Evolutionary conservation across 2,888 invertebrate species (phyloP).

Genomic region (Copidosoma aretas): DNA sequence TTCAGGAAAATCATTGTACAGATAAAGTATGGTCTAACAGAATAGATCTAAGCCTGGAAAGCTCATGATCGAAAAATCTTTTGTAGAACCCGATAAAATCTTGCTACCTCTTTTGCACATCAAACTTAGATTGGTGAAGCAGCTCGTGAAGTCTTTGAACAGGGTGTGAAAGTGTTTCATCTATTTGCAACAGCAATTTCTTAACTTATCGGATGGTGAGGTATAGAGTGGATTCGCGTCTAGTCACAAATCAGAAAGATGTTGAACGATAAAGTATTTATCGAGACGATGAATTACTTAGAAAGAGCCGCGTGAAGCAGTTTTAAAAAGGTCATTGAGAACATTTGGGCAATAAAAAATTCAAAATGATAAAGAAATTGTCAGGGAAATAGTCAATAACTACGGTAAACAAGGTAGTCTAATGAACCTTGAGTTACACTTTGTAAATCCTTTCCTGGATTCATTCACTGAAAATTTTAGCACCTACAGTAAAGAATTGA

Average conservation of each 20-base stretch:
- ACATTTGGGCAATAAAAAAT: constrained; percentile 39
- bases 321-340: constrained; percentile 17
- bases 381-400: constrained; percentile 41
- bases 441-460: constrained; percentile 44
- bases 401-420: constrained; percentile 38
- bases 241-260: not conserved
- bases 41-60: constrained; percentile 9
- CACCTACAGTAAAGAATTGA: not conserved
- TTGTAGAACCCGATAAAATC: constrained; percentile 20
- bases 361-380: constrained; percentile 34
- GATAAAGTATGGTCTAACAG: constrained; percentile 7
- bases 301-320: not conserved
- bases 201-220: not conserved
- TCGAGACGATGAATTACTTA: not conserved
- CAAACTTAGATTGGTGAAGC: constrained; percentile 14
- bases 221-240: no score
- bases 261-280: not conserved
- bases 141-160: not conserved
- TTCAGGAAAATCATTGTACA: not conserved
- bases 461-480: not conserved
- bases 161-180: not conserved
- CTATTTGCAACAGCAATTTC: not conserved
- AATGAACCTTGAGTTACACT: constrained; percentile 51
- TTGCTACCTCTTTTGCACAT: constrained; percentile 26
- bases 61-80: constrained; percentile 14